Evolutionary conservation across 30 jellyfish, hydroid and myxozoan genomes (phyloP), one percentile per base, ranked within the genome.

Genomic region (Turritopsis rubra): DNA sequence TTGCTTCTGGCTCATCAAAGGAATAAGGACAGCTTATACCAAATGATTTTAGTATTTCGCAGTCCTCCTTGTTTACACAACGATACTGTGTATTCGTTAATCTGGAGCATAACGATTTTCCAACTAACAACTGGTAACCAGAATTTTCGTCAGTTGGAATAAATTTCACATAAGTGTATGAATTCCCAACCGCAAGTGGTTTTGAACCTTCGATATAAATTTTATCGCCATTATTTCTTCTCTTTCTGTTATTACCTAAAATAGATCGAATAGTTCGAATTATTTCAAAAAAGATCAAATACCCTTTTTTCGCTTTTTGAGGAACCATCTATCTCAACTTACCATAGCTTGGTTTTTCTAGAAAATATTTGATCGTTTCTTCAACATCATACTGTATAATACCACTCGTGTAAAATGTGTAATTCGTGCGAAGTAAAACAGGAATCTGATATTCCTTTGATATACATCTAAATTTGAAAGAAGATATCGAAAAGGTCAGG

Each of bases 61-160:
- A 89, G 66, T 89, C 96, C 21, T 84, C 90, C 23, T 73, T 81
- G 75, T 79, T 89, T 41, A 89, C 94, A 65, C 96, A 89, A 0
- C 96, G 86, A 22, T 84, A 21, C 71, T 81, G 90, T 9, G 93
- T 79, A 8, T 87, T 87, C 7, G 80, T 81, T 19, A 89, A 72
- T 86, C 81, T 66, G 21, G 87, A 82, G 76, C 96, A 89, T 54
- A 89, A 24, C 1, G 81, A 79, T 54, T n/a, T 24, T 7, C 90
- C 90, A 52, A 70, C 73, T 31, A 80, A 24, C 41, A 89, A 83
- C 52, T 20, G 68, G 73, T 52, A 89, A 16, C 23, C 53, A 20
- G 74, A 54, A 28, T 72, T 79, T 5, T 88, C 89, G 74, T 89
- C 94, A 85, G 81, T 84, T 31, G 93, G 87, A 21, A 89, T 88